A percentile compares a stretch with the other conserved stretches of the same genome.
Conservation (phyloP, 2,888 invertebrate genomes). For the Heliconius aoede region DNA sequence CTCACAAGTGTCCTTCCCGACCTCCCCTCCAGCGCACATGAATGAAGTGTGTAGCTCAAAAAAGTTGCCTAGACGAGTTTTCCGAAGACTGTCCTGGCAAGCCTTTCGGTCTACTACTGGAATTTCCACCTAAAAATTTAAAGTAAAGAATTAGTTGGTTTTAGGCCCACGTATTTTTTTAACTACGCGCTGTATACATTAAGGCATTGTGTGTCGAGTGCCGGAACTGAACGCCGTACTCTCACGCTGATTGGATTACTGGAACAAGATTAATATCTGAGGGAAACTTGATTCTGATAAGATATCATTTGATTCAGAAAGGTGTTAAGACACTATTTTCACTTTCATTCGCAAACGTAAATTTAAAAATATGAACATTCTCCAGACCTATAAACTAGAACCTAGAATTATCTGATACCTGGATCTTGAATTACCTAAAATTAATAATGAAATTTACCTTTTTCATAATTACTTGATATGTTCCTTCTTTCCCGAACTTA, state of each 20-base stretch:
- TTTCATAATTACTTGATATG: slow-evolving; percentile 71
- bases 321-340: too few relatives aligned
- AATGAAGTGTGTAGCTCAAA: slow-evolving; percentile 88
- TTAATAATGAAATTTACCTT: slow-evolving; percentile 51
- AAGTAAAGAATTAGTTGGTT: too few relatives aligned
- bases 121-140: slow-evolving; percentile 82
- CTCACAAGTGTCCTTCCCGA: slow-evolving; percentile 88
- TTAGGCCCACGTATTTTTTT: too few relatives aligned
- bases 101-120: slow-evolving; percentile 84
- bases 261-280: too few relatives aligned
- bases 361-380: not conserved
- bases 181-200: too few relatives aligned
- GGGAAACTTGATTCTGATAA: too few relatives aligned
- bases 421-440: not conserved
- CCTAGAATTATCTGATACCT: not conserved
- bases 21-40: slow-evolving; percentile 91
- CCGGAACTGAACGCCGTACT: too few relatives aligned
- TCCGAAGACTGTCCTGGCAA: slow-evolving; percentile 81
- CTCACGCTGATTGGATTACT: too few relatives aligned
- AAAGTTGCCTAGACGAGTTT: slow-evolving; percentile 87
- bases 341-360: not conserved
- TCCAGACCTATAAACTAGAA: not conserved
- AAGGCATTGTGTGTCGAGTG: too few relatives aligned
- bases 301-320: too few relatives aligned
- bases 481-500: slow-evolving; percentile 83